These are phyloP conservation scores for Drosophila kambysellisi DNA, from an alignment of 2,888 invertebrate genomes.

Conservation along the genomic window DNA sequence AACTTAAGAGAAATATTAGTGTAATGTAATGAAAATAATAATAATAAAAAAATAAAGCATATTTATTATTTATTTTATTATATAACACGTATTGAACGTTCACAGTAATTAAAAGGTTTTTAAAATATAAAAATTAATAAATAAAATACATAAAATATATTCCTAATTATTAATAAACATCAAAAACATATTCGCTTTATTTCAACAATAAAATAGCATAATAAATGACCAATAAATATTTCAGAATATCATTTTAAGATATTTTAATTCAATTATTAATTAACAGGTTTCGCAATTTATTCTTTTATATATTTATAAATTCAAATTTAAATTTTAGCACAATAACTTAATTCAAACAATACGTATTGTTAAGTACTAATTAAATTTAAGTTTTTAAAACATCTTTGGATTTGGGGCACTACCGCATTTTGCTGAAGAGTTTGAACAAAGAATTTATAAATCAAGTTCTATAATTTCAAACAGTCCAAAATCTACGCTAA, in stretches of 20 bases:
- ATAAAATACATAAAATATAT: neutral
- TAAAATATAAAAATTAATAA: neutral
- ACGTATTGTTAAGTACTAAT: neutral
- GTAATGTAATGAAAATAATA: too few species aligned
- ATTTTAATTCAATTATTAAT: conserved; percentile 23
- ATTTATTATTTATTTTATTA: too few species aligned
- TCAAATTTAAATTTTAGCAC: neutral
- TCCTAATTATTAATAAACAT: neutral
- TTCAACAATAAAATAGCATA: neutral
- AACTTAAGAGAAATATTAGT: neutral
- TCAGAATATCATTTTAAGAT: neutral
- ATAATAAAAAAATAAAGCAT: too few species aligned
- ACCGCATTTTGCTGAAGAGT: neutral
- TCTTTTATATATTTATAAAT: neutral
- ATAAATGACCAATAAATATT: conserved; percentile 8
- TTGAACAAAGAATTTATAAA: neutral
- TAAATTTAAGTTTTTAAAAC: neutral
- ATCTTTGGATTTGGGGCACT: neutral
- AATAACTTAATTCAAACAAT: neutral
- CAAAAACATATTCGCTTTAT: too few species aligned
- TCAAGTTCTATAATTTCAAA: neutral
- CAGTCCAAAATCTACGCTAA: neutral
- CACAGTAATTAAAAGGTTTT: too few species aligned
- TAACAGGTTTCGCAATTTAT: conserved; percentile 13
- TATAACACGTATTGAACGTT: too few species aligned